Evolutionary conservation across 2,113 vertebrate genomes (phyloP).

Genomic region (human): GRCh38 chr5:147835501-147836000

Average conservation of each 20-base stretch:
- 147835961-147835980: neutral
- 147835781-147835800: neutral
- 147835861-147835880: neutral
- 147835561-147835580: neutral
- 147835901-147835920: neutral
- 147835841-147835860: neutral
- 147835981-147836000: neutral
- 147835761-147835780: constrained; percentile 32
- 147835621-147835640: neutral
- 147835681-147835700: constrained; percentile 23
- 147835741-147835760: neutral
- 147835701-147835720: neutral
- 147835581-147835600: neutral
- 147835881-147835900: neutral
- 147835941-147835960: neutral
- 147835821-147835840: neutral
- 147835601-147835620: neutral
- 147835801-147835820: neutral
- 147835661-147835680: neutral
- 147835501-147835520: neutral
- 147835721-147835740: constrained; percentile 58
- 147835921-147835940: neutral
- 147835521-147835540: neutral
- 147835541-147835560: neutral
- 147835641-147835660: constrained; percentile 44